These are phyloP conservation scores for Luidia sarsii DNA, from an alignment of 53 echinoderm and acorn worm species.

Conservation along the genomic window DNA sequence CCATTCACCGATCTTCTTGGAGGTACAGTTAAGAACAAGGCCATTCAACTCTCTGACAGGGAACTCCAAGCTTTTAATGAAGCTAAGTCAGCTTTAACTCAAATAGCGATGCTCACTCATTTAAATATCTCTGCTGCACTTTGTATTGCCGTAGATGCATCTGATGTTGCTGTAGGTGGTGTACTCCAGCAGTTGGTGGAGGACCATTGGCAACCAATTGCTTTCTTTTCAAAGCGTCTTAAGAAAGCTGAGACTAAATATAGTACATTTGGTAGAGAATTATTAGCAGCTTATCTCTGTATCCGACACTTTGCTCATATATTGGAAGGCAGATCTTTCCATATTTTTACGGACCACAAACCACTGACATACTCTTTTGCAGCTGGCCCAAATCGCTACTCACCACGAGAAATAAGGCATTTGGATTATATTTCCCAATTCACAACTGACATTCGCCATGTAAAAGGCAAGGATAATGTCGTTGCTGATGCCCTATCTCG, in stretches of 20 bases:
- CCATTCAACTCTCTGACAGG: constrained; percentile 19
- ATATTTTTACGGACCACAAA: constrained; percentile 30
- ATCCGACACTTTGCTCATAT: constrained; percentile 8
- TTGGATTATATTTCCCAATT: constrained; percentile 30
- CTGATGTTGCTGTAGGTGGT: constrained; percentile 30
- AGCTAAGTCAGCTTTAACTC: constrained; percentile 17
- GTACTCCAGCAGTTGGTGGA: constrained; percentile 18
- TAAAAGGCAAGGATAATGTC: constrained; percentile 1
- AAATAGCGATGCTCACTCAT: not conserved
- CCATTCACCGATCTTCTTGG: constrained; percentile 50
- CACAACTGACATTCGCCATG: constrained; percentile 39
- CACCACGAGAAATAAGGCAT: constrained; percentile 11
- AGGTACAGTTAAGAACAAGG: not conserved
- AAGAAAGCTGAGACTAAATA: constrained; percentile 14
- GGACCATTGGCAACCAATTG: not conserved
- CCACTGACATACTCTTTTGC: not conserved
- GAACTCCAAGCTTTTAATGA: constrained; percentile 2
- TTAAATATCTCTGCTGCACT: not conserved
- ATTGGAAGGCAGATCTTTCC: constrained; percentile 14
- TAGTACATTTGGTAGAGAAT: constrained; percentile 15
- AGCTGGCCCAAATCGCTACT: not conserved
- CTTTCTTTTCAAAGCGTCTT: constrained; percentile 16
- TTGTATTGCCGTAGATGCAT: constrained; percentile 58
- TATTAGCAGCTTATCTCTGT: constrained; percentile 10
- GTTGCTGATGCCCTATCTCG: constrained; percentile 33